A percentile compares a stretch with the other conserved stretches of the same genome.
Evolutionary conservation across 2,113 vertebrate genomes (phyloP).

Genomic region (Tragelaphus scriptus): DNA sequence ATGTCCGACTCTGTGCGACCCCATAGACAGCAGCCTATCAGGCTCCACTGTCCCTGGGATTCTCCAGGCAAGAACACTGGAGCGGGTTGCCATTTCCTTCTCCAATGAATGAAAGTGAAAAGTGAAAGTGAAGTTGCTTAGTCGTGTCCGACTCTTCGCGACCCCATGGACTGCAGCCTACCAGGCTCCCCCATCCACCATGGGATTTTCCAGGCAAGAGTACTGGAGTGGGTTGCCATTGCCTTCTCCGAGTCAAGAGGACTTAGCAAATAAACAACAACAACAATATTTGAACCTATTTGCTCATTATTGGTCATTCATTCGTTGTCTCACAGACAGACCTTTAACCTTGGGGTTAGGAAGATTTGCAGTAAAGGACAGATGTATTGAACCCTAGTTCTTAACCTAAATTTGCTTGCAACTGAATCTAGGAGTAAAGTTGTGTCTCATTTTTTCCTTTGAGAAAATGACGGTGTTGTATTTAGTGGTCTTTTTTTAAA

Average conservation of each 20-base stretch:
- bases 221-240: no score
- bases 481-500: background rate
- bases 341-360: background rate
- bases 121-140: no score
- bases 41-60: no score
- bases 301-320: background rate
- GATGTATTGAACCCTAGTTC: background rate
- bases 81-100: no score
- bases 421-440: background rate
- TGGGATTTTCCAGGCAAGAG: no score
- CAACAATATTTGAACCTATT: background rate
- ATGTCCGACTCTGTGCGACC: no score
- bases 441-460: background rate
- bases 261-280: background rate
- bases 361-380: background rate
- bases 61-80: no score
- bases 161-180: no score
- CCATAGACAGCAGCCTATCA: no score
- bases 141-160: no score
- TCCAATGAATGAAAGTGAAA: no score
- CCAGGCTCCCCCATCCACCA: no score
- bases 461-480: background rate
- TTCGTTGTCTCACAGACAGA: background rate
- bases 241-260: background rate
- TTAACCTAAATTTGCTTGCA: background rate